phyloP scores from a whole-genome alignment of 2,797 vertebrate species.

The Notolepis coatsorum region DNA sequence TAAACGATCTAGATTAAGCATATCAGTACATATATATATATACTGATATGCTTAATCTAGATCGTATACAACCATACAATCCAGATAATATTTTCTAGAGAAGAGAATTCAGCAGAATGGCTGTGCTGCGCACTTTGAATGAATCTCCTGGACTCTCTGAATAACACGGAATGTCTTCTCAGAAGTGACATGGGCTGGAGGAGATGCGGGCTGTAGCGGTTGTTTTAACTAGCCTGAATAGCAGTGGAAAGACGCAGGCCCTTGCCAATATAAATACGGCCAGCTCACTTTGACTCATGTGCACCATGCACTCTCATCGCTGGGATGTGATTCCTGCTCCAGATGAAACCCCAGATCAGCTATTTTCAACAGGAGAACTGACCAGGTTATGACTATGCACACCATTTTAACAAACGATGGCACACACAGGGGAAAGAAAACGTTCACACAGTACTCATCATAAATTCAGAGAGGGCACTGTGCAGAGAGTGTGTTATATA shows the following conservation, averaged over 20 bases:
- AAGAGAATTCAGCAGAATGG: too few relatives aligned
- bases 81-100: too few relatives aligned
- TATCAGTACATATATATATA: too few relatives aligned
- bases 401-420: constrained; percentile 42
- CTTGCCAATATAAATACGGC: constrained; percentile 63
- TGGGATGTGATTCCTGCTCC: constrained; percentile 54
- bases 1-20: neutral
- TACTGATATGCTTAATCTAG: neutral
- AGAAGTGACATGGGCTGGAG: constrained; percentile 33
- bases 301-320: constrained; percentile 13
- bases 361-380: constrained; percentile 49
- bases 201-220: constrained; percentile 35
- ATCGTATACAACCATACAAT: too few relatives aligned
- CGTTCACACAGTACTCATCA: constrained; percentile 12
- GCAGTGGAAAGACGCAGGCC: constrained; percentile 53
- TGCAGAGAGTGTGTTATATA: constrained; percentile 42
- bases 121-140: too few relatives aligned
- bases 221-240: constrained; percentile 50
- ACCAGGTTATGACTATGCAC: constrained; percentile 60
- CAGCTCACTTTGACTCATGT: constrained; percentile 55
- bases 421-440: neutral
- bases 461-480: too few relatives aligned
- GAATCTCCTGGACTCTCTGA: constrained; percentile 47
- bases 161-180: constrained; percentile 31
- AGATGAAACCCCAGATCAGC: constrained; percentile 47